Evolutionary conservation across 30 jellyfish, hydroid and myxozoan species (phyloP), one percentile per base, ranked within the genome.

Genomic region (Chrysaora quinquecirrha): DNA sequence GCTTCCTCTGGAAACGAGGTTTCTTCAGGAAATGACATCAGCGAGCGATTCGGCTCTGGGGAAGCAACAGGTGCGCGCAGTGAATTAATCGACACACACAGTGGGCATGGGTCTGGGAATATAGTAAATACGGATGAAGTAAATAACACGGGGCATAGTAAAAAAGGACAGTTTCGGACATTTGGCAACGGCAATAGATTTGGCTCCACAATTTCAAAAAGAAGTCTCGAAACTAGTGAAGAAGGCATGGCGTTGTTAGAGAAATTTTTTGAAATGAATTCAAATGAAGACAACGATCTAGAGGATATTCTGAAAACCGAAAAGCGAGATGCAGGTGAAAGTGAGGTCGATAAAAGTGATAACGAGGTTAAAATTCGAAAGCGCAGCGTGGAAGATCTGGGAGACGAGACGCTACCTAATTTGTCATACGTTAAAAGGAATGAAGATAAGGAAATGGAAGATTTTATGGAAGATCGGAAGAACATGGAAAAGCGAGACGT

Each of bases 381-480:
- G 31, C 64, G 87, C 30, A 75, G 52, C 0, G 82, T 47, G 1
- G 95, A 75, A 12, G 87, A 68, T 50, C 32, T 85, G 1, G 95
- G 87, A 1, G 95, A 85, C 32, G 89, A 74, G 64, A 85, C 95
- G 38, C 0, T 74, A 16, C 87, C 87, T 0, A 74, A 85, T 66
- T 24, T 75, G 30, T 75, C 87, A 7, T 73, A 73, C 50, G 16
- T 49, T 2, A 25, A 75, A 0, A 28, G 34, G 33, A 67, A 85
- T 24, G 30, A 64, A 11, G 81, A 31, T 0, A 60, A 52, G 43
- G 62, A 34, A 1, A 67, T 46, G 48, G 52, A 27, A 32, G 65
- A 65, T 28, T 28, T 23, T 18, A 18, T 75, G 12, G 86, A 34
- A 74, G 73, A 82, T 50, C 54, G n/a, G 33, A 49, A 76, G 27